Conservation (phyloP, 2,888 invertebrate genomes). For the Spilosoma lubricipeda region DNA sequence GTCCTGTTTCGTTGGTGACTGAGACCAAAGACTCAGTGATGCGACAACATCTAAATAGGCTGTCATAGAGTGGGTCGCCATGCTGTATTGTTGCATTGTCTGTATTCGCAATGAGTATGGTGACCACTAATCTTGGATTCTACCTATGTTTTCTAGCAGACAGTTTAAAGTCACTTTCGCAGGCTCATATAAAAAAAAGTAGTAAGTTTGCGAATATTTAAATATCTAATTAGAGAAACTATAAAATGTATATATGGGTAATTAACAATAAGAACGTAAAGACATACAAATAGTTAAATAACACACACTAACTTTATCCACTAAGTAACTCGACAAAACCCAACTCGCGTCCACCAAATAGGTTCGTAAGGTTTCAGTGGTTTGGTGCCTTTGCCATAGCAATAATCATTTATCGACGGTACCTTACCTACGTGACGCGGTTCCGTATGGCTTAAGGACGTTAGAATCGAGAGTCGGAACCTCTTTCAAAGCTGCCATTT, state of each 20-base stretch:
- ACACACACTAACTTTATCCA: slow-evolving; percentile 13
- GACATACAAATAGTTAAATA: not conserved
- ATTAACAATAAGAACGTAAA: not conserved
- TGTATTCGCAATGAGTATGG: too few relatives aligned
- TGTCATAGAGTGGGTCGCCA: too few relatives aligned
- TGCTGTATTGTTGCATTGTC: too few relatives aligned
- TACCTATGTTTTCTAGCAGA: too few relatives aligned
- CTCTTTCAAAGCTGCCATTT: slow-evolving; percentile 45
- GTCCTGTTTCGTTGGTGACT: too few relatives aligned
- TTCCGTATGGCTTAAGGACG: slow-evolving; percentile 51
- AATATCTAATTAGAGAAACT: not conserved
- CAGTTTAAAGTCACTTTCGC: too few relatives aligned
- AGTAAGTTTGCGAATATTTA: not conserved
- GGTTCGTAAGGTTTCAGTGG: slow-evolving; percentile 61
- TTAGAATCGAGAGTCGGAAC: slow-evolving; percentile 51
- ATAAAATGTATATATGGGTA: too few relatives aligned
- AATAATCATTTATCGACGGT: slow-evolving; percentile 72
- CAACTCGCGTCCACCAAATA: slow-evolving; percentile 39
- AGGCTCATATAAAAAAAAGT: not conserved
- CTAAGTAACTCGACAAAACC: slow-evolving; percentile 30
- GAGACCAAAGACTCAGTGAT: too few relatives aligned
- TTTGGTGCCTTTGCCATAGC: slow-evolving; percentile 62
- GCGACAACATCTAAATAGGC: too few relatives aligned
- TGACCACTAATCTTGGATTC: too few relatives aligned
- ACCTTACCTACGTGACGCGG: slow-evolving; percentile 67